Conservation (phyloP, 2,888 invertebrate genomes). For the Dryomyza anilis region DNA sequence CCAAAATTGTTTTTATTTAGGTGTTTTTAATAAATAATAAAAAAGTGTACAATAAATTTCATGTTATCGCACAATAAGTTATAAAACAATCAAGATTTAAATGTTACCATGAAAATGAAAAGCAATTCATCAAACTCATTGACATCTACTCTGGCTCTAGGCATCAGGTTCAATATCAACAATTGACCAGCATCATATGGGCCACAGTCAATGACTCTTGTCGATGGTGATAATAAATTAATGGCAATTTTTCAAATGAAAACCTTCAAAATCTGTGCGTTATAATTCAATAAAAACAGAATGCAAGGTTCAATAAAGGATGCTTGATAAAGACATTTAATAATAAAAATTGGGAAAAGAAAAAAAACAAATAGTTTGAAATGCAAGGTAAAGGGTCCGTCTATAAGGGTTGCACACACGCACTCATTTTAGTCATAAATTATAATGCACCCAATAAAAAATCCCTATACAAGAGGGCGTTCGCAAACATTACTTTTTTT, state of each 20-base stretch:
- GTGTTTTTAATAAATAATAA: too few relatives aligned
- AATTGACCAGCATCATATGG: slow-evolving; percentile 1
- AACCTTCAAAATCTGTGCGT: slow-evolving; percentile 1
- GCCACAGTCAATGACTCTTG: too few relatives aligned
- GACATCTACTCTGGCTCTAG: too few relatives aligned
- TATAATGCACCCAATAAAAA: not conserved
- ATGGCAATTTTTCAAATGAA: slow-evolving; percentile 2
- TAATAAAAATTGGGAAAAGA: not conserved
- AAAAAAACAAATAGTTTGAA: not conserved
- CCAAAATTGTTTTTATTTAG: too few relatives aligned
- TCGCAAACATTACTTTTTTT: too few relatives aligned
- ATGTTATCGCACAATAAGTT: too few relatives aligned
- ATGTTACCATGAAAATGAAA: too few relatives aligned
- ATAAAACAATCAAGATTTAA: too few relatives aligned
- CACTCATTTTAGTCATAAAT: slow-evolving; percentile 10
- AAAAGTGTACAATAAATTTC: too few relatives aligned
- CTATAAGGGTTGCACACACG: too few relatives aligned
- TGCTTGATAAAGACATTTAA: slow-evolving; percentile 15
- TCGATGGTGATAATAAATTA: slow-evolving; percentile 1
- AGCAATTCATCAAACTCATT: too few relatives aligned
- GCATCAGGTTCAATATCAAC: not conserved
- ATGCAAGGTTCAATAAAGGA: not conserved
- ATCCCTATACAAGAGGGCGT: not conserved
- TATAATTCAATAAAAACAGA: slow-evolving; percentile 11
- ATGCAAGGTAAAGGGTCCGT: too few relatives aligned